Percentiles rank a stretch among this genome's conserved stretches.
phyloP scores from a whole-genome alignment of 1,140 invertebrate genomes.

The Cylas formicarius region DNA sequence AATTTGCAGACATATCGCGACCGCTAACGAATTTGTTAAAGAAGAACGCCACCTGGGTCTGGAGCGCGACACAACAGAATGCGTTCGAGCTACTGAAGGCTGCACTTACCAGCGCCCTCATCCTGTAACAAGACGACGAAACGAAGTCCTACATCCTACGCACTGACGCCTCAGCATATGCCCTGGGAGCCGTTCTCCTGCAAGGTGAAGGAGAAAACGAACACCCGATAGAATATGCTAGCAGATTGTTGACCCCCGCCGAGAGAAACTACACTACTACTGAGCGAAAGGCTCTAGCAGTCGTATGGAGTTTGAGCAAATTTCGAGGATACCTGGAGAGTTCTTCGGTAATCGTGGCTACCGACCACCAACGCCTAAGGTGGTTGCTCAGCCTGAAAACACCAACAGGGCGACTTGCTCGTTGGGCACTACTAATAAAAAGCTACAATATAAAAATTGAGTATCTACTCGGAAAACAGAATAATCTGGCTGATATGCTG shows the following conservation, averaged over 20 bases:
- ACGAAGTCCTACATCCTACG: constrained; percentile 16
- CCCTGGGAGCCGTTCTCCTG: constrained; percentile 39
- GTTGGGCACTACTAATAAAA: too few relatives aligned
- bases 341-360: constrained; percentile 33
- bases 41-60: constrained; percentile 26
- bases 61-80: constrained; percentile 7
- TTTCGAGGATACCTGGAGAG: constrained; percentile 32
- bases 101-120: constrained; percentile 5
- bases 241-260: constrained; percentile 25
- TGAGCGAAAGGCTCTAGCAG: constrained; percentile 36
- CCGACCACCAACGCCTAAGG: constrained; percentile 27
- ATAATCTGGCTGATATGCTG: too few relatives aligned
- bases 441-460: too few relatives aligned
- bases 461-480: too few relatives aligned
- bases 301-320: constrained; percentile 39
- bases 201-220: constrained; percentile 34
- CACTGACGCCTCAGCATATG: constrained; percentile 36
- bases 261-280: constrained; percentile 41
- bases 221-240: constrained; percentile 39
- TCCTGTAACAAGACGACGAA: constrained; percentile 5
- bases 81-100: constrained; percentile 27
- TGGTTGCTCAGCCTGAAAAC: too few relatives aligned
- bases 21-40: constrained; percentile 19
- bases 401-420: too few relatives aligned
- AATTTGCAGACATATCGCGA: constrained; percentile 36